Evolutionary conservation across 2,888 invertebrate genomes (phyloP), one percentile per base, ranked within the genome.

Genomic region (Rhodophaea formosa): DNA sequence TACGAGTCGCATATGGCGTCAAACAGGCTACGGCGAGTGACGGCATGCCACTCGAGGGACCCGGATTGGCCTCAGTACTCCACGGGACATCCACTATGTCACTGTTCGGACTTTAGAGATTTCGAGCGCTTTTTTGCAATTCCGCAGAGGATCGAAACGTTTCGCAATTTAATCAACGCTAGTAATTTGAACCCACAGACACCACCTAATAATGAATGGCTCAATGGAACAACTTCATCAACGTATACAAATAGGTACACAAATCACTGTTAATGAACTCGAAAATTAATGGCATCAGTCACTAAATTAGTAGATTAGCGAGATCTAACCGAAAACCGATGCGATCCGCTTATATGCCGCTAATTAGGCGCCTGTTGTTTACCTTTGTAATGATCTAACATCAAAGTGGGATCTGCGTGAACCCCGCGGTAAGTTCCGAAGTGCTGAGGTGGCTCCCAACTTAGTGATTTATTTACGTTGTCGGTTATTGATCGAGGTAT

Each of bases 11-110:
- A 91, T 88, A 89, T 91, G 90, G 89, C 90, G 87, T 88, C 87
- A 85, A 89, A 86, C 88, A 80, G 86, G 83, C 88, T 84, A 79
- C 85, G 80, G 76, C 76, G 82, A 88, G 84, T 88, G 89, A 87
- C 86, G 88, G 87, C 76, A 82, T 77, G 85, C 79, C 84, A 86
- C 88, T 88, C 86, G 74, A 70, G 90, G 87, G 86, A 87, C 74
- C 72, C 71, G 76, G 82, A 89, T 89, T 89, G 90, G 88, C 88
- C 83, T 82, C 76, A 72, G 74, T 77, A 74, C 80, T 80, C 77
- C 61, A 72, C 72, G 74, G 81, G 79, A 80, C 79, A 79, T 77
- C 74, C 80, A 81, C 82, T 83, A 77, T 74, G 77, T 80, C 80
- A 80, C 71, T 77, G 75, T 72, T 69, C 61, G 72, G 73, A 75